phyloP scores from a whole-genome alignment of 1,140 invertebrate species.

The Paracyclopina nana region DNA sequence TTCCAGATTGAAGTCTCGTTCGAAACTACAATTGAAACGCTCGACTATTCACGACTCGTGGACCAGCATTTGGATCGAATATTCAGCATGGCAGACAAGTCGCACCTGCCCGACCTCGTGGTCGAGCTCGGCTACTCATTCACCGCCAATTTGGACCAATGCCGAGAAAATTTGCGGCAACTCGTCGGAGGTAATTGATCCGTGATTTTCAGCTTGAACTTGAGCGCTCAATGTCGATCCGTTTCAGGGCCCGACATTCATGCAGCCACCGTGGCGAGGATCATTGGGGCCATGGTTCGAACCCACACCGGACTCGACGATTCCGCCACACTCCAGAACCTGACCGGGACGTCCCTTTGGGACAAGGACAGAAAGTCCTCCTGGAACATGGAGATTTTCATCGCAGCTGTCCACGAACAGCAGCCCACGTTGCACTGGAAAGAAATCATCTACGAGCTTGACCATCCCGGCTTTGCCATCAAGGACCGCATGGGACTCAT shows the following conservation, averaged over 20 bases:
- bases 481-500: slow-evolving; percentile 62
- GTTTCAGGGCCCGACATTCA: slow-evolving; percentile 44
- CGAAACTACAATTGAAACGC: too few species aligned
- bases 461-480: slow-evolving; percentile 70
- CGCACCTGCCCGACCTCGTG: slow-evolving; percentile 47
- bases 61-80: too few species aligned
- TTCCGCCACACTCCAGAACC: slow-evolving; percentile 19
- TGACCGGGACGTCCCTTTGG: neutral
- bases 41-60: too few species aligned
- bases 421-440: slow-evolving; percentile 70
- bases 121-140: slow-evolving; percentile 74
- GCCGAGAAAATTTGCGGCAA: slow-evolving; percentile 54
- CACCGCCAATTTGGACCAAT: slow-evolving; percentile 67
- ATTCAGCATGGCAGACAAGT: too few species aligned
- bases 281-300: slow-evolving; percentile 66
- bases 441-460: slow-evolving; percentile 70
- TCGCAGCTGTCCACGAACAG: slow-evolving; percentile 69
- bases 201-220: slow-evolving; percentile 50
- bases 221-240: too few species aligned
- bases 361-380: slow-evolving; percentile 24
- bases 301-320: slow-evolving; percentile 51
- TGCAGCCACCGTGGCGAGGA: slow-evolving; percentile 55
- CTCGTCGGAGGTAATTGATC: slow-evolving; percentile 41
- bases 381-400: slow-evolving; percentile 84
- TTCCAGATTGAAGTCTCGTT: too few species aligned